Base-by-base conservation (phyloP, 1,140 invertebrate genomes). In the Rhyacophila brunnea region DNA sequence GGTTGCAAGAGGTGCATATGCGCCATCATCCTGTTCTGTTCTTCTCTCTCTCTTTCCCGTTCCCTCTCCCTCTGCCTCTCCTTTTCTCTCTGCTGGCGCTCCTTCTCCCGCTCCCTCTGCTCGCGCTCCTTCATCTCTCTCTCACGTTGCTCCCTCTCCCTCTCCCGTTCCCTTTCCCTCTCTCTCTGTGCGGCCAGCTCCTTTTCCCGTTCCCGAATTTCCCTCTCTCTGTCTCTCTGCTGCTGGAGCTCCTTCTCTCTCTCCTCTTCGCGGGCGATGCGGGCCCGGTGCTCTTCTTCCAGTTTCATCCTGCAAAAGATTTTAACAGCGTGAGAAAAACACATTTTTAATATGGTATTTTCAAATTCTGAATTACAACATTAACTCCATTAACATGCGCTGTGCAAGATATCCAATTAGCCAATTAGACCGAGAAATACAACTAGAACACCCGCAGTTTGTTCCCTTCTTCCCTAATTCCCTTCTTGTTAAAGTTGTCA, bases 91-190 rank as follows among this genome's bases (percentile, higher is more conserved):
- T 64, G 69, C 55, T 40, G 14, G 32, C 57, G 62, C 47, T 66
- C 71, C 7, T 72, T 68, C 58, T 75, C 74, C 17, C 73, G 66
- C 58, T 75, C 75, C 15, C 74, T 64, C 44, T 71, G 70, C 60
- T 75, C 71, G 53, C 74, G 71, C 48, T 70, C 67, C 58, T 76
- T 73, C 55, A 74, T 72, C 61, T 71, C 70, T 35, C 70, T 58
- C 59, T 59, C 5, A 55, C 23, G 23, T 11, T 74, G 55, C 43
- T 71, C 70, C 11, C 71, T 61, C 45, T 78, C 75, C 10, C 75
- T 67, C 56, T 77, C 75, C 47, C 74, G 71, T 19, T 65, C 64
- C 23, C 64, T 34, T 40, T 65, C 64, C 13, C 64, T 51, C 44
- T 65, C 64, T 32, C 64, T 36, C 49, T 65, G 64, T 36, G 62